These are phyloP conservation scores for Catamblyrhynchus diadema DNA, from an alignment of 2,797 vertebrate genomes.

Conservation along the genomic window DNA sequence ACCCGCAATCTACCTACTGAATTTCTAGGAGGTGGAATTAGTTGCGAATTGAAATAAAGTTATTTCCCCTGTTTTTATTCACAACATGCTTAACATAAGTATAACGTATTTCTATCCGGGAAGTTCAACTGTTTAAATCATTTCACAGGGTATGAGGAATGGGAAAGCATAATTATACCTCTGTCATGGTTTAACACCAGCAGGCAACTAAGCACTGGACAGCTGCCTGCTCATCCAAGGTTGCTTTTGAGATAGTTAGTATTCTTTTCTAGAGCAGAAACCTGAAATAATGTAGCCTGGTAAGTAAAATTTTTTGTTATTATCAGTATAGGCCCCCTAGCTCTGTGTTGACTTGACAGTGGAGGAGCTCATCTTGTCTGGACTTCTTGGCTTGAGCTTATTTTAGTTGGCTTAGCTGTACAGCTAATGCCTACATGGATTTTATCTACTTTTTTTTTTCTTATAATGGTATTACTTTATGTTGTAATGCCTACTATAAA, in stretches of 20 bases:
- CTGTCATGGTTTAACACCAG: neutral
- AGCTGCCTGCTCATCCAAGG: neutral
- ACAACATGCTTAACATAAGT: neutral
- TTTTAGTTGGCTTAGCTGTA: neutral
- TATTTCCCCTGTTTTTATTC: neutral
- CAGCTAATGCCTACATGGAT: neutral
- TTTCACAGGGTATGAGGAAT: neutral
- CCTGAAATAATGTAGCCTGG: neutral
- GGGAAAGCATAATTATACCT: neutral
- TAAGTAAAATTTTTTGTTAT: neutral
- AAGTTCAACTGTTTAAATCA: neutral
- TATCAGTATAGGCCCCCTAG: neutral
- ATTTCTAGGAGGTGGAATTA: neutral
- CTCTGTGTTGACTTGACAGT: neutral
- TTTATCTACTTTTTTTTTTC: neutral
- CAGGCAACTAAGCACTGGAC: neutral
- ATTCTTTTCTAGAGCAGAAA: neutral
- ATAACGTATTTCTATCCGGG: neutral
- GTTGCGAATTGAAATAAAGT: neutral
- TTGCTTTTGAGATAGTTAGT: neutral
- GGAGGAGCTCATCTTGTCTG: neutral
- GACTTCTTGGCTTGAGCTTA: neutral
- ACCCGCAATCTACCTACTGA: neutral
- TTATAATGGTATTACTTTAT: neutral
- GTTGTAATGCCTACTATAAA: neutral